Base-by-base conservation (phyloP, 2,113 vertebrate genomes). In the Hystrix cristata region DNA sequence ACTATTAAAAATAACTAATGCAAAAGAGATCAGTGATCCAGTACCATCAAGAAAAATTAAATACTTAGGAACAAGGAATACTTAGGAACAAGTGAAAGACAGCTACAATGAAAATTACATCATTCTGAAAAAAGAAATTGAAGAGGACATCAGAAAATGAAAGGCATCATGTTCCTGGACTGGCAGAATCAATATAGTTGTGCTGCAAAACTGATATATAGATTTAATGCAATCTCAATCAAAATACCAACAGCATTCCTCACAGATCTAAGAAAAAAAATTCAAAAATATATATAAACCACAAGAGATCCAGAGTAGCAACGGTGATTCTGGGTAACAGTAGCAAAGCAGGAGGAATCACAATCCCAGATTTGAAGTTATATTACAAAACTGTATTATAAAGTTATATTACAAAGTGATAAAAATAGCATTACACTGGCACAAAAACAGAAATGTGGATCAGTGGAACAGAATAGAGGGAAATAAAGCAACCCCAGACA, bases 1-100 rank as follows among this genome's bases (percentile, higher is more conserved):
- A 93, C 87, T 91, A 87, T 60, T 62, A 57, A 46, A 71, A 74
- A 95, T 78, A 88, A 64, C 46, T 5, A 79, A 94, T 94, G n/a
- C 34, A 46, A 92, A 95, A 74, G 12, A 90, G 94, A 87, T 88
- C 31, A 72, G 9, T 71, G 19, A 72, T 72, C 19, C 19, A 72
- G 69, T 23, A 72, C 18, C 69, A 72, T 8, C n/a, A 72, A 23
- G 6, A 74, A 74, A 23, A 74, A 46, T 74, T 46, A 72, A 72
- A 72, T 19, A 46, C 11, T 38, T 69, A 69, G 11, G 23, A 74
- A 43, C 9, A 74, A 74, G 71, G 71, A 46, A 72, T 19, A 46
- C 11, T 38, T 69, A 69, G 11, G 23, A 74, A 43, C 9, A 74
- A 13, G 5, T 74, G 7, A 46, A 46, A 74, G 21, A 46, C 19